These are phyloP conservation scores for Herminia tarsipennalis DNA, from an alignment of 2,888 invertebrate species.

Conservation along the genomic window DNA sequence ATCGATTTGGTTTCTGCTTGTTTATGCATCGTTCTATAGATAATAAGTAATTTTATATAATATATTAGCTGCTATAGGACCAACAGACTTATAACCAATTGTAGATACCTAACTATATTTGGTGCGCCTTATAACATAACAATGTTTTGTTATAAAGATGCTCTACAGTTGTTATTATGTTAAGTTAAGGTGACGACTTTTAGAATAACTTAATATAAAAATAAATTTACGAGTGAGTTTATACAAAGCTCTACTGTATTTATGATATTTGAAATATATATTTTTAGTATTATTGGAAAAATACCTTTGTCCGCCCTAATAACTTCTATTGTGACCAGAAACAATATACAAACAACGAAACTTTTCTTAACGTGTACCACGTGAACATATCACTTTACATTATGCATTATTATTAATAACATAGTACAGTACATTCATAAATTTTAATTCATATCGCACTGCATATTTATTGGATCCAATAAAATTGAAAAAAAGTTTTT, in stretches of 20 bases:
- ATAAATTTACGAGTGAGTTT: too few relatives aligned
- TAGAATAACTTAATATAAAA: too few relatives aligned
- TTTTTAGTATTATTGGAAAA: too few relatives aligned
- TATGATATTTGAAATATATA: too few relatives aligned
- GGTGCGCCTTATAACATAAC: too few relatives aligned
- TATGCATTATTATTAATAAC: constrained; percentile 22
- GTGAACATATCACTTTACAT: constrained; percentile 40
- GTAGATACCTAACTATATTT: too few relatives aligned
- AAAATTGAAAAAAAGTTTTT: constrained; percentile 7
- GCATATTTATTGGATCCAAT: constrained; percentile 41
- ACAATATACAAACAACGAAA: constrained; percentile 11
- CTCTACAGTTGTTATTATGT: too few relatives aligned
- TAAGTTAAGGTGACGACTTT: too few relatives aligned
- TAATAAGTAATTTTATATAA: constrained; percentile 13
- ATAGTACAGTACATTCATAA: constrained; percentile 24
- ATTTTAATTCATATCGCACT: constrained; percentile 48
- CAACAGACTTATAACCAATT: too few relatives aligned
- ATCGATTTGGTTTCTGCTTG: constrained; percentile 43
- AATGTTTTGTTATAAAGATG: too few relatives aligned
- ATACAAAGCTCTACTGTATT: too few relatives aligned
- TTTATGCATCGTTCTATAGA: constrained; percentile 32
- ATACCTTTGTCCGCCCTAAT: neutral
- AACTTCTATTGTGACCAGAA: neutral
- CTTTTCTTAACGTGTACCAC: constrained; percentile 16
- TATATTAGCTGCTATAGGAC: too few relatives aligned